Base-by-base conservation (phyloP, 2,888 invertebrate species). In the Ecliptopera silaceata region DNA sequence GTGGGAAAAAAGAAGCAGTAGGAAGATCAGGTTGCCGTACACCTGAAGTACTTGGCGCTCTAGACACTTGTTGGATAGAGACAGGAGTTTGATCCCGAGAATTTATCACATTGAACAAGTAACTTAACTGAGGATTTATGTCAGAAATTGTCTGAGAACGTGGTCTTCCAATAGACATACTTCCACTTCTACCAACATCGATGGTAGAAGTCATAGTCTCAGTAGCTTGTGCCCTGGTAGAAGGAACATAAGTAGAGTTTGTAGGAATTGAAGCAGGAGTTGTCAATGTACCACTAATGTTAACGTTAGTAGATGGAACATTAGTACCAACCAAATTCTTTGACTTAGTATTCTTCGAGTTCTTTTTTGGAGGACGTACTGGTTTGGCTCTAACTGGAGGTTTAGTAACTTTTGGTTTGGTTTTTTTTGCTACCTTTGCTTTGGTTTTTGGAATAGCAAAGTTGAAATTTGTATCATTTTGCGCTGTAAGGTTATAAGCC, bases 301-400 rank as follows among this genome's bases (percentile, higher is more conserved):
- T 26, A 26, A 6, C 4, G 10, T 26, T 15, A 10, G 11, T 15
- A 26, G 15, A 29, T 4, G 17, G 4, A 22, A 1, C n/a, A 22
- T 22, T 20, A 5, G 20, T 20, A 20, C 2, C 12, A n/a, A 36
- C n/a, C n/a, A n/a, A n/a, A n/a, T n/a, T n/a, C n/a, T n/a, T n/a
- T 39, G 5, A 8, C 15, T 36, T 15, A 10, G 1, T 1, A 36
- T 4, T 15, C 8, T 10, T 34, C 13, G 10, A 8, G 13, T 15
- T 36, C 6, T 8, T 15, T 15, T 36, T 36, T 4, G 15, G 1
- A 8, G 8, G n/a, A 15, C 31, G 11, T 20, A 13, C 32, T 22
- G 17, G 46, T 46, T 41, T 53, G 5, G 45, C 45, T 15, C 12
- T n/a, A n/a, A n/a, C n/a, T n/a, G n/a, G 39, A 32, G 46, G 41